These are phyloP conservation scores for Halictus quadricinctus DNA, from an alignment of 2,888 invertebrate genomes.

Conservation along the genomic window DNA sequence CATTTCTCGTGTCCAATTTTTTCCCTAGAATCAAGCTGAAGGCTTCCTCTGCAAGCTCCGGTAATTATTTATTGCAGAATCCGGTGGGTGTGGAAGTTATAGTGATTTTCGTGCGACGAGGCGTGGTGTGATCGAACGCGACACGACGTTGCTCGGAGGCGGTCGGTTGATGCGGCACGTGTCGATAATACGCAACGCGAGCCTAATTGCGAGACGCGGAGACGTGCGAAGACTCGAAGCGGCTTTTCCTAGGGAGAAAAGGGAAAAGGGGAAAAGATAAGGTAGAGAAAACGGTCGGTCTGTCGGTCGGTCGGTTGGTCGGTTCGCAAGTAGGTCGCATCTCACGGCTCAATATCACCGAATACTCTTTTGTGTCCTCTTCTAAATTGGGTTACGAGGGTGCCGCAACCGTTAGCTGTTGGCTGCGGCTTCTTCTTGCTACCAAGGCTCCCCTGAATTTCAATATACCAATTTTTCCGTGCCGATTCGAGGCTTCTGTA, in stretches of 20 bases:
- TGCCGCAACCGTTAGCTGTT: constrained; percentile 61
- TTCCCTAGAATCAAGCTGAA: no score
- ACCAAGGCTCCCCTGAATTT: constrained; percentile 50
- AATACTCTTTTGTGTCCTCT: constrained; percentile 77
- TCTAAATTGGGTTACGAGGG: constrained; percentile 78
- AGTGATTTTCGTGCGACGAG: not conserved
- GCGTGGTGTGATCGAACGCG: not conserved
- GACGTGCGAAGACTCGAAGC: constrained; percentile 16
- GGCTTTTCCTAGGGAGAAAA: constrained; percentile 11
- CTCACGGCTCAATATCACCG: constrained; percentile 79
- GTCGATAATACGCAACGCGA: constrained; percentile 20
- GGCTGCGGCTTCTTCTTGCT: constrained; percentile 55
- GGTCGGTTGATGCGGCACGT: not conserved
- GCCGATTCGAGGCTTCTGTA: constrained; percentile 14
- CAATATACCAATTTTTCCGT: constrained; percentile 56
- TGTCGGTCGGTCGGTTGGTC: constrained; percentile 62
- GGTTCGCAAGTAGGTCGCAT: constrained; percentile 78
- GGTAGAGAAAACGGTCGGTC: constrained; percentile 50
- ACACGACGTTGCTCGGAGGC: not conserved
- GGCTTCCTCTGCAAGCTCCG: no score
- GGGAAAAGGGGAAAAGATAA: constrained; percentile 57
- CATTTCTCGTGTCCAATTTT: no score
- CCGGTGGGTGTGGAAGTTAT: not conserved
- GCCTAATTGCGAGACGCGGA: not conserved
- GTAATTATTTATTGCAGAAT: not conserved